Percentiles rank a stretch among this genome's conserved stretches.
Conservation (phyloP, 2,113 vertebrate genomes). For the Melanostigma gelatinosum region DNA sequence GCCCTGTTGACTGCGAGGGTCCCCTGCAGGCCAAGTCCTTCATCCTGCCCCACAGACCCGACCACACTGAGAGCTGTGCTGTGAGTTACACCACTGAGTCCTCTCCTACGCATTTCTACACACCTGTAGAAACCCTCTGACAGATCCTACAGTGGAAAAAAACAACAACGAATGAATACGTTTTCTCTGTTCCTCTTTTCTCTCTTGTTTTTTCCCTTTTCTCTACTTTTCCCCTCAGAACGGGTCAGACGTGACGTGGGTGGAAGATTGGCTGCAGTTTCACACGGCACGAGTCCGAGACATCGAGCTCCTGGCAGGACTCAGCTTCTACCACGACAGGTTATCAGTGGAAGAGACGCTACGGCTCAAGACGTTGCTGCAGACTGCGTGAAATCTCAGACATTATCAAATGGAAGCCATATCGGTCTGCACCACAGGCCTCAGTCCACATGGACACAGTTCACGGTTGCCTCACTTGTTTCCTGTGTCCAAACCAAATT, state of each 20-base stretch:
- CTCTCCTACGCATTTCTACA: neutral
- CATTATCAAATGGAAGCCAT: slow-evolving; percentile 20
- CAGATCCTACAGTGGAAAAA: neutral
- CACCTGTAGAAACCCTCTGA: slow-evolving; percentile 13
- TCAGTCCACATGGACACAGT: slow-evolving; percentile 20
- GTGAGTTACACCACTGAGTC: slow-evolving; percentile 83
- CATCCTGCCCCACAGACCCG: slow-evolving; percentile 90
- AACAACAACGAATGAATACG: neutral
- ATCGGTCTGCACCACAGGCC: slow-evolving; percentile 24
- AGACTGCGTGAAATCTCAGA: slow-evolving; percentile 71
- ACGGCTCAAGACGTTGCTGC: slow-evolving; percentile 91
- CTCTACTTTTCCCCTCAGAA: slow-evolving; percentile 71
- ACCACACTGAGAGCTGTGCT: slow-evolving; percentile 89
- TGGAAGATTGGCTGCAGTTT: slow-evolving; percentile 86
- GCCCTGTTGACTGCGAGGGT: slow-evolving; percentile 79
- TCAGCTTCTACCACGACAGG: slow-evolving; percentile 93
- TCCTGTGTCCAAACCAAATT: slow-evolving; percentile 11
- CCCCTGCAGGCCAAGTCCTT: slow-evolving; percentile 84
- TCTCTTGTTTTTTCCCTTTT: neutral
- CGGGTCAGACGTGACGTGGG: slow-evolving; percentile 78
- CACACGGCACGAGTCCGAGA: slow-evolving; percentile 90
- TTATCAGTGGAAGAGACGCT: slow-evolving; percentile 86
- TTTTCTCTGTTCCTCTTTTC: neutral
- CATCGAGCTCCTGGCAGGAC: slow-evolving; percentile 92
- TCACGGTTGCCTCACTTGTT: neutral